Base-by-base conservation (phyloP, 2,113 vertebrate species). In the Microcebus jonahi region DNA sequence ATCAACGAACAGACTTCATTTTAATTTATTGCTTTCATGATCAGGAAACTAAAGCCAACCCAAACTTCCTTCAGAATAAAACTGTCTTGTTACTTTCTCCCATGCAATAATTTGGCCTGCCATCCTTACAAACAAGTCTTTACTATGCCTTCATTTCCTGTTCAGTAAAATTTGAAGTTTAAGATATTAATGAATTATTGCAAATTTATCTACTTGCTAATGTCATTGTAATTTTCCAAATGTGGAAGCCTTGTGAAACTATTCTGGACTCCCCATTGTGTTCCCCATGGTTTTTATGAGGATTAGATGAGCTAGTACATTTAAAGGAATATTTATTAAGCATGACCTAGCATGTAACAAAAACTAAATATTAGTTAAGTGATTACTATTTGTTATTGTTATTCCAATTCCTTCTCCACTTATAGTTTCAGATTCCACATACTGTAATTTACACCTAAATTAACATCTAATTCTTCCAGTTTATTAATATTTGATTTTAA, bases 21-120 rank as follows among this genome's bases (percentile, higher is more conserved):
- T 73, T 87, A 87, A 81, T 70, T 39, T 18, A 55, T 50, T 92
- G 27, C 13, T 14, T 73, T 86, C 61, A 36, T 59, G 21, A 27
- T 45, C n/a, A 86, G 91, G 53, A 59, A 86, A 36, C 18, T 34
- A 83, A 21, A 39, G 67, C 10, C 20, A 88, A 67, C 18, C 20
- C 34, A 94, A 71, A n/a, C 11, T 83, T 94, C 57, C 27, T 82
- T 61, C 27, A 94, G 45, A 85, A 80, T 65, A 94, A 89, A 94
- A 84, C 7, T 7, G 39, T 23, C 8, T 61, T 75, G 14, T 76
- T 85, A 75, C 31, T 63, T 94, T 86, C 48, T 90, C 57, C 53
- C 42, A 77, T 59, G 45, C 18, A 65, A 27, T 57, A 8, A 50
- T 65, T 90, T 77, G 6, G 23, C 34, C 42, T 86, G 6, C 5